phyloP scores from a whole-genome alignment of 1,140 invertebrate genomes.

The Diprion similis region DNA sequence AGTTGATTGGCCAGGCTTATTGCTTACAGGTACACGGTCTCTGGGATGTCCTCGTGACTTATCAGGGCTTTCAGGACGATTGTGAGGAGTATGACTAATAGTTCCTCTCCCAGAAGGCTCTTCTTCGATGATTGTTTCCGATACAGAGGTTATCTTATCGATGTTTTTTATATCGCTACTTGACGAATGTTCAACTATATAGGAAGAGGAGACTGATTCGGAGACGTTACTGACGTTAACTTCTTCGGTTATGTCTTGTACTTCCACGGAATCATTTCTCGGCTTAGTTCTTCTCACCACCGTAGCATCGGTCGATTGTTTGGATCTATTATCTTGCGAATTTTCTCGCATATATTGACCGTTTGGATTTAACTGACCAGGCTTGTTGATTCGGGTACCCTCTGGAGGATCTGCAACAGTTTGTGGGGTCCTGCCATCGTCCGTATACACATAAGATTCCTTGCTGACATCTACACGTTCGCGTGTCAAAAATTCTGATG shows the following conservation, averaged over 20 bases:
- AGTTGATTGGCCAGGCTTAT: slow-evolving; percentile 56
- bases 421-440: slow-evolving; percentile 8
- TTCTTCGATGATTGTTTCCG: slow-evolving; percentile 41
- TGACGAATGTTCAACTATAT: slow-evolving; percentile 44
- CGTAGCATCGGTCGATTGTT: slow-evolving; percentile 22
- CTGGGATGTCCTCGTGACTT: slow-evolving; percentile 8
- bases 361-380: background rate
- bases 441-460: slow-evolving; percentile 18
- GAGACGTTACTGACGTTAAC: slow-evolving; percentile 31
- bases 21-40: slow-evolving; percentile 13
- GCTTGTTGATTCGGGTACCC: background rate
- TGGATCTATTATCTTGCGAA: slow-evolving; percentile 5
- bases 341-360: background rate
- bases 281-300: slow-evolving; percentile 32
- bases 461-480: slow-evolving; percentile 26
- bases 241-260: slow-evolving; percentile 38
- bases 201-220: slow-evolving; percentile 37
- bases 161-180: slow-evolving; percentile 37
- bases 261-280: slow-evolving; percentile 37
- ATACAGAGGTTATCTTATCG: slow-evolving; percentile 37
- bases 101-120: slow-evolving; percentile 28
- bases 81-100: slow-evolving; percentile 18
- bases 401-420: background rate
- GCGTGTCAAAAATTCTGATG: slow-evolving; percentile 31
- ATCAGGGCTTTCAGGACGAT: slow-evolving; percentile 17